Base-by-base conservation (phyloP, 1,140 invertebrate species). In the Aphaenogaster floridana region DNA sequence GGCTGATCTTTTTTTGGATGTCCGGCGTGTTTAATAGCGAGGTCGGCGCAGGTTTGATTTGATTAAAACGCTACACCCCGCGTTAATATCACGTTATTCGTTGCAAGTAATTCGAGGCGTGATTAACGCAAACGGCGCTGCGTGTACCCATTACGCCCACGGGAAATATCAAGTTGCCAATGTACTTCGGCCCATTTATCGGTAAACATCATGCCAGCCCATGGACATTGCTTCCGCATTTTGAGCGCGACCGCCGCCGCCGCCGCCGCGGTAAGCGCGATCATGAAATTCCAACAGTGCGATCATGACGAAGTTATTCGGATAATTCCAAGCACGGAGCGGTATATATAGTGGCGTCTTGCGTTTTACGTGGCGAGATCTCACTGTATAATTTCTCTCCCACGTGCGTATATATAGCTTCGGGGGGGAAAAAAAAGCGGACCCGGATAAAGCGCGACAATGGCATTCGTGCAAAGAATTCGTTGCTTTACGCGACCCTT, bases 191-290 rank as follows among this genome's bases (percentile, higher is more conserved):
- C n/a, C 42, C 45, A 11, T 74, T 74, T 48, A 64, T 54, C 54
- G 80, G 17, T 74, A 61, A 84, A 84, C 68, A 61, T 74, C 80
- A 36, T 36, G n/a, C 4, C 45, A 36, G 28, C 42, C 34, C 9
- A n/a, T 61, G 68, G 68, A 83, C 80, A 76, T 84, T 74, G 69
- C 80, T 84, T 74, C 42, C 54, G 69, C 80, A 84, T 84, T 84
- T 84, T 84, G 80, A 84, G 28, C 80, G 52, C 57, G 80, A 74
- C 69, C 69, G 71, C 28, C 42, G 54, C 42, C 68, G 69, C 54
- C 15, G 57, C 52, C 36, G 72, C 54, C 54, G 54, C 76, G 48
- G 54, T 59, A 39, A 72, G 80, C 80, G 52, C 69, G 80, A 84
- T 83, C 68, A 74, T 74, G 80, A 61, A 74, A 84, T 84, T 76